phyloP scores from a whole-genome alignment of 1,140 invertebrate species.

The Zophobas morio region DNA sequence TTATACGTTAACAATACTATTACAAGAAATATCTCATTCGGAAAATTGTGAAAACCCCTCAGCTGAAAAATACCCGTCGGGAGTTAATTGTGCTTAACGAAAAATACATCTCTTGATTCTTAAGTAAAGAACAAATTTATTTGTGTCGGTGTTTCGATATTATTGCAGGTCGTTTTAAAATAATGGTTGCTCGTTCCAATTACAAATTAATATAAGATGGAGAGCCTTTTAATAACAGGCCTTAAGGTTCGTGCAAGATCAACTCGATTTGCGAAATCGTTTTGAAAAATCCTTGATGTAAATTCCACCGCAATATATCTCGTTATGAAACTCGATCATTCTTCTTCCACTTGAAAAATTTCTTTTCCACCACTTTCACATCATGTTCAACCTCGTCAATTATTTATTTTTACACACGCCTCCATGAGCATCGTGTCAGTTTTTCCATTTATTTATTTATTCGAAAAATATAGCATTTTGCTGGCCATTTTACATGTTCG shows the following conservation, averaged over 20 bases:
- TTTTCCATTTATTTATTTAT: not conserved
- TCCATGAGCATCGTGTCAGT: not conserved
- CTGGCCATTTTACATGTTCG: not conserved
- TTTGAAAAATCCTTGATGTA: slow-evolving; percentile 19
- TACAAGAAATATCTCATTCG: too few relatives aligned
- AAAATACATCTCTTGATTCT: too few relatives aligned
- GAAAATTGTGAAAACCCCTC: too few relatives aligned
- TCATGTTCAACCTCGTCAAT: not conserved
- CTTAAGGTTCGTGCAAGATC: not conserved
- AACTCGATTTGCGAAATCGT: slow-evolving; percentile 26
- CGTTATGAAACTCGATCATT: slow-evolving; percentile 22
- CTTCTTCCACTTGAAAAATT: slow-evolving; percentile 36
- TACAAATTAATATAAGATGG: too few relatives aligned
- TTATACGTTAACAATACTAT: too few relatives aligned
- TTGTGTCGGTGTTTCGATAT: too few relatives aligned
- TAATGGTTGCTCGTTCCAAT: too few relatives aligned
- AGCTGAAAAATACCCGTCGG: too few relatives aligned
- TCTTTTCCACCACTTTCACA: slow-evolving; percentile 27
- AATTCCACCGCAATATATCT: slow-evolving; percentile 25
- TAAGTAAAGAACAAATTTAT: too few relatives aligned
- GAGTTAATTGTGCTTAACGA: too few relatives aligned
- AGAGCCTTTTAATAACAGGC: not conserved
- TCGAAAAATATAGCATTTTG: not conserved
- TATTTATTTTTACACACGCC: not conserved
- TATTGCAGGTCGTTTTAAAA: too few relatives aligned